A percentile compares a stretch with the other conserved stretches of the same genome.
Evolutionary conservation across 2,888 invertebrate species (phyloP).

Genomic region (Theodoxus fluviatilis): DNA sequence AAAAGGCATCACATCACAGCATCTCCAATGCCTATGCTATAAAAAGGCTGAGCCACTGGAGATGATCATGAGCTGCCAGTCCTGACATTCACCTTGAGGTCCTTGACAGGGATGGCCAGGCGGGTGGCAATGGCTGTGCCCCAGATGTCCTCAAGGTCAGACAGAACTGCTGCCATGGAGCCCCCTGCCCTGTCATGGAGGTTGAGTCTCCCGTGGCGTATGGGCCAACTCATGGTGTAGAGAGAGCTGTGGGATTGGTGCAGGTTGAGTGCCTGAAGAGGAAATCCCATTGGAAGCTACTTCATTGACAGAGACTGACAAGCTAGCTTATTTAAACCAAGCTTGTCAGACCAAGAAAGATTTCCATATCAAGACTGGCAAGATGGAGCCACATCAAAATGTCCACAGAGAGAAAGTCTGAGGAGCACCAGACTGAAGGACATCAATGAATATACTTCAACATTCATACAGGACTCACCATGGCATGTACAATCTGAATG

Average conservation of each 20-base stretch:
- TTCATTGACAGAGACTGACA: neutral
- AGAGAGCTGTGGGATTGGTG: slow-evolving; percentile 74
- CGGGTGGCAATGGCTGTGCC: slow-evolving; percentile 78
- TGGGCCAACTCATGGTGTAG: slow-evolving; percentile 90
- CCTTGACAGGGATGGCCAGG: slow-evolving; percentile 76
- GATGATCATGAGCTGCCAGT: no score
- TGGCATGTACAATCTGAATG: no score
- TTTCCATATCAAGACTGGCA: neutral
- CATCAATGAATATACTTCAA: no score
- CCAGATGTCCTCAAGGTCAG: slow-evolving; percentile 90
- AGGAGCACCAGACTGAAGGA: no score
- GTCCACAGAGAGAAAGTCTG: no score
- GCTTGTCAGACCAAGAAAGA: neutral
- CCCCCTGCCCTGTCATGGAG: slow-evolving; percentile 84
- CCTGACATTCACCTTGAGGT: slow-evolving; percentile 65
- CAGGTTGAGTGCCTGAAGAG: slow-evolving; percentile 69
- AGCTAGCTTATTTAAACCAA: neutral
- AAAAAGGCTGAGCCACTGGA: no score
- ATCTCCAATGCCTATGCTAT: no score
- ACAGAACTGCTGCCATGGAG: slow-evolving; percentile 81
- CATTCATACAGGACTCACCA: no score
- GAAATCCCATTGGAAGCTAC: no score
- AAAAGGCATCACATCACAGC: neutral
- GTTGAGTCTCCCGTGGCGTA: slow-evolving; percentile 86
- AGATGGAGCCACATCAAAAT: no score